phyloP scores from a whole-genome alignment of 2,113 vertebrate genomes.

The Charadrius vociferus region DNA sequence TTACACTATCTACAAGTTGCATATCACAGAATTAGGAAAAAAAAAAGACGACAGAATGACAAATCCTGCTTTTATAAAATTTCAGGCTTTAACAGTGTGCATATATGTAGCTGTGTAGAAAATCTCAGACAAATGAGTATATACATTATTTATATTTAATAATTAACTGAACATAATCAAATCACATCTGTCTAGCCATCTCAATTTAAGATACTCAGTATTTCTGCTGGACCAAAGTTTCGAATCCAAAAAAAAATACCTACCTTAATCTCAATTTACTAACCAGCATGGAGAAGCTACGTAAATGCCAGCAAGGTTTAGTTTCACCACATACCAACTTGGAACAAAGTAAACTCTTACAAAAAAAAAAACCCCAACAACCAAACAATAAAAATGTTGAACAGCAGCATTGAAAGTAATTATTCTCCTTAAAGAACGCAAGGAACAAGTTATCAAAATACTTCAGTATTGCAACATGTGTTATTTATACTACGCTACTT shows the following conservation, averaged over 20 bases:
- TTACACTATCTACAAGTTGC: constrained; percentile 72
- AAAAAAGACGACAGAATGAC: background rate
- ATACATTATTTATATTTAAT: constrained; percentile 69
- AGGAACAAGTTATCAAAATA: constrained; percentile 75
- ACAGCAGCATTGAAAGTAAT: constrained; percentile 77
- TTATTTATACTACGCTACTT: constrained; percentile 68
- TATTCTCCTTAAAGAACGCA: constrained; percentile 66
- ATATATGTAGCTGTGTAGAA: constrained; percentile 68
- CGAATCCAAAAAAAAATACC: background rate
- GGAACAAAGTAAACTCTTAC: constrained; percentile 23
- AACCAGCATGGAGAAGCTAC: constrained; percentile 8
- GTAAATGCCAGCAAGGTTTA: constrained; percentile 33
- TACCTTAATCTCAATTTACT: background rate
- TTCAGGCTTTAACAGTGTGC: constrained; percentile 11
- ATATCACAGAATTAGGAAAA: constrained; percentile 41
- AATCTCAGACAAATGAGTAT: constrained; percentile 72
- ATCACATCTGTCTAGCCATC: background rate
- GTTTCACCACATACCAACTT: constrained; percentile 39
- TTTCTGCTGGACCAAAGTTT: constrained; percentile 49
- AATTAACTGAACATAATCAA: background rate
- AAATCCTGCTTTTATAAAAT: constrained; percentile 70
- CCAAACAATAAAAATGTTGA: constrained; percentile 75
- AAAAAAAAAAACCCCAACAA: background rate
- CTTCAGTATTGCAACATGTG: constrained; percentile 77
- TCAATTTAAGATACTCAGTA: background rate